phyloP scores from a whole-genome alignment of 2,113 vertebrate genomes.

The Xiphorhynchus elegans region DNA sequence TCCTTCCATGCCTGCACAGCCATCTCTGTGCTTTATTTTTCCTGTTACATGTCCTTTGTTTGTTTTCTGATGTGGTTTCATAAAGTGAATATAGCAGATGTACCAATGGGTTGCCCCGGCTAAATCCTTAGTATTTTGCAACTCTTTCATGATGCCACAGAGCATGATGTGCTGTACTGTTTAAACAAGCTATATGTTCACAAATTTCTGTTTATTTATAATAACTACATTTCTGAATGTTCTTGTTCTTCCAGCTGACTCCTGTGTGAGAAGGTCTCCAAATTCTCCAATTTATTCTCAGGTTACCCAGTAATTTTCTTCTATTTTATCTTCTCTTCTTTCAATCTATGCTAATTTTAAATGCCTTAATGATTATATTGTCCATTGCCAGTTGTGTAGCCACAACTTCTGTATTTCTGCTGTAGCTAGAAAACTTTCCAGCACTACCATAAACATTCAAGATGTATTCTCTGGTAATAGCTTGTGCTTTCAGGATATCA shows the following conservation, averaged over 20 bases:
- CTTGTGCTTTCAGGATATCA: background rate
- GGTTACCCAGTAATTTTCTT: background rate
- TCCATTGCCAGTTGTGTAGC: background rate
- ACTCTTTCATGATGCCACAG: background rate
- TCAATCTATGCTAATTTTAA: background rate
- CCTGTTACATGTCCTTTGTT: background rate
- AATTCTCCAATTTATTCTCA: background rate
- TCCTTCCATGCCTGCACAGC: background rate
- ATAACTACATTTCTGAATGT: background rate
- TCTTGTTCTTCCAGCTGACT: background rate
- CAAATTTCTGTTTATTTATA: background rate
- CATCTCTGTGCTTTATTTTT: background rate
- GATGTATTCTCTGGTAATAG: background rate
- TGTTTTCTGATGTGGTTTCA: background rate
- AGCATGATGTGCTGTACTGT: fast-evolving
- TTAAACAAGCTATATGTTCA: background rate
- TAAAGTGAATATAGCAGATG: background rate
- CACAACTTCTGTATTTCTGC: background rate
- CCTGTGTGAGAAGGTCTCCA: background rate
- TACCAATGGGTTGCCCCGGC: background rate
- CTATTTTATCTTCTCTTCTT: background rate
- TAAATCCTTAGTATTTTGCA: background rate
- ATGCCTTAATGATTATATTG: background rate
- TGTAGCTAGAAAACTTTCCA: background rate
- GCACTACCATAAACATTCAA: background rate